Conservation (phyloP, 64 coral and sea anemone genomes). For the Orbicella faveolata region DNA sequence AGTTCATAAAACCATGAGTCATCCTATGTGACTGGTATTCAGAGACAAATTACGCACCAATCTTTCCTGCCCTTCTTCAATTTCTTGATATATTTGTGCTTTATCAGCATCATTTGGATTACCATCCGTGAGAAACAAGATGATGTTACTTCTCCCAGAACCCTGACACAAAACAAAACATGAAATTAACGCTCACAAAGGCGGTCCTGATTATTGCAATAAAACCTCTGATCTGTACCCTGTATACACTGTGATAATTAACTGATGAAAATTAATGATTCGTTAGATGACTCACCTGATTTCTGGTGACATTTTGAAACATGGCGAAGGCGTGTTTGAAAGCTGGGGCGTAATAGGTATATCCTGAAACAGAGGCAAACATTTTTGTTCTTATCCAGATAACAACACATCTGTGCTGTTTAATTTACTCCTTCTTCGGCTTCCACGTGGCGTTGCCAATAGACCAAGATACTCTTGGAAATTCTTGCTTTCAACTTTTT, state of each 20-base stretch:
- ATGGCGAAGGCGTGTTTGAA: constrained; percentile 5
- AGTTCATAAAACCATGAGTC: background rate
- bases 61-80: background rate
- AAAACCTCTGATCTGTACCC: too few species aligned
- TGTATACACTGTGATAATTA: background rate
- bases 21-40: background rate
- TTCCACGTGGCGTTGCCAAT: too few species aligned
- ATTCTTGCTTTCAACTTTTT: too few species aligned
- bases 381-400: background rate
- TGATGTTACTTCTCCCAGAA: background rate
- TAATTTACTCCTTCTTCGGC: too few species aligned
- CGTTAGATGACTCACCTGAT: background rate
- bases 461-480: too few species aligned
- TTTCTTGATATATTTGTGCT: constrained; percentile 6
- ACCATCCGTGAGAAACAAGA: constrained; percentile 43
- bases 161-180: background rate
- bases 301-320: constrained; percentile 16
- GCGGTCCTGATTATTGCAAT: background rate
- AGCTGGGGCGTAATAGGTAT: background rate
- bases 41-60: constrained; percentile 8
- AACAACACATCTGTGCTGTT: too few species aligned
- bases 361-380: background rate
- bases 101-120: constrained; percentile 9
- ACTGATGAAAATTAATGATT: background rate
- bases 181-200: background rate